phyloP scores from a whole-genome alignment of 2,113 vertebrate species.

The Albula goreensis region DNA sequence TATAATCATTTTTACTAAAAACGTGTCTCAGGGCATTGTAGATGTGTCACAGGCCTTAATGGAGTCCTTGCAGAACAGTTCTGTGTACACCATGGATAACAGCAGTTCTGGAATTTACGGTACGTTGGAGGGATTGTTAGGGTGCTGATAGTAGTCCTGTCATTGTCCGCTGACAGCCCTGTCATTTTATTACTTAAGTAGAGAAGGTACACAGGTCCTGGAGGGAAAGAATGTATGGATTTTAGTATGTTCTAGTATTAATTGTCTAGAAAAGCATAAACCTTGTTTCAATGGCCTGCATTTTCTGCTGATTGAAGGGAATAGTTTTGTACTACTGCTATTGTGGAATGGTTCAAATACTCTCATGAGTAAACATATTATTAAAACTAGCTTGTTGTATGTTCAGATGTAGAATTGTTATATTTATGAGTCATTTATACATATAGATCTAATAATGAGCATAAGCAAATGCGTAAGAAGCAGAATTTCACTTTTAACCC shows the following conservation, averaged over 20 bases:
- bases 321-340: too few species aligned
- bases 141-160: not conserved
- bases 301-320: too few species aligned
- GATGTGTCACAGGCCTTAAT: conserved; percentile 58
- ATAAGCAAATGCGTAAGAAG: not conserved
- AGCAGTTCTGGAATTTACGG: conserved; percentile 61
- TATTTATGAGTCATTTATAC: not conserved
- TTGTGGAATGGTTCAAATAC: too few species aligned
- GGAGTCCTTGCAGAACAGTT: conserved; percentile 64
- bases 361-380: too few species aligned
- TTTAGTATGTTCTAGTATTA: too few species aligned
- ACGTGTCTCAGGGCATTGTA: conserved; percentile 43
- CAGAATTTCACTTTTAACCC: not conserved
- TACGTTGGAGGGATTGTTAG: conserved; percentile 39
- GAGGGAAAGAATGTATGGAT: too few species aligned
- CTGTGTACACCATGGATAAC: conserved; percentile 61
- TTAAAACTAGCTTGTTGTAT: not conserved
- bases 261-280: too few species aligned
- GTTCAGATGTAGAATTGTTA: not conserved
- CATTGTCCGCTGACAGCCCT: not conserved
- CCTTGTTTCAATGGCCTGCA: too few species aligned
- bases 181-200: too few species aligned
- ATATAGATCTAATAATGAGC: not conserved
- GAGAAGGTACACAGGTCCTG: too few species aligned
- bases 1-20: conserved; percentile 57